Conservation (phyloP, 2,797 vertebrate genomes). For the Pristis pectinata region DNA sequence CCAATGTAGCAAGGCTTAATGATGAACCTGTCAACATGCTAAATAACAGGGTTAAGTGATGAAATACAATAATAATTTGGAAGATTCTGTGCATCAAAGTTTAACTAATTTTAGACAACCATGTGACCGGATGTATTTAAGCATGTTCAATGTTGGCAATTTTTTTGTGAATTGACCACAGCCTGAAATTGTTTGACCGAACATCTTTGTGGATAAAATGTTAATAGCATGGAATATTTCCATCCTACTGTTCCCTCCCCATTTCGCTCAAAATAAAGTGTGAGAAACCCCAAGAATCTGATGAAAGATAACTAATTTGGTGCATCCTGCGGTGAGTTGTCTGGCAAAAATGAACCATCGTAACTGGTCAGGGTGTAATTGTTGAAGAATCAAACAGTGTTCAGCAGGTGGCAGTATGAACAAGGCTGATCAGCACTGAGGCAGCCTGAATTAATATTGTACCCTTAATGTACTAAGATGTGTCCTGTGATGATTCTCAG, state of each 20-base stretch:
- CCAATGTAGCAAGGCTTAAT: not conserved
- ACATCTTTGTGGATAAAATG: not conserved
- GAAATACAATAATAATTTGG: not conserved
- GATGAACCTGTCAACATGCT: not conserved
- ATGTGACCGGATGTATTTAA: not conserved
- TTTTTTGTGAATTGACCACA: not conserved
- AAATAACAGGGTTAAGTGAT: not conserved
- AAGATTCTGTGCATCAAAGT: not conserved
- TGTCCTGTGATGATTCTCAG: not conserved
- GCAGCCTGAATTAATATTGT: not conserved
- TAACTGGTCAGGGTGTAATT: not conserved
- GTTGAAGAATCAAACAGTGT: not conserved
- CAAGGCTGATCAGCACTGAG: not conserved
- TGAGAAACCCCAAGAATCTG: not conserved
- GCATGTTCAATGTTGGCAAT: not conserved
- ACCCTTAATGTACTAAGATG: not conserved
- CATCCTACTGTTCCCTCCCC: not conserved
- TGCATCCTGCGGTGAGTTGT: not conserved
- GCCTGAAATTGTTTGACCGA: not conserved
- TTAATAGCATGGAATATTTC: not conserved
- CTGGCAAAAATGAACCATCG: not conserved
- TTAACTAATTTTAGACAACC: not conserved
- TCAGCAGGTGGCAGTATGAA: constrained; percentile 29
- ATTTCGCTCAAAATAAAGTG: not conserved
- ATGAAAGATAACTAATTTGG: not conserved